Evolutionary conservation across 2,797 vertebrate species (phyloP), one percentile per base, ranked within the genome.

Genomic region (Loriculus beryllinus): DNA sequence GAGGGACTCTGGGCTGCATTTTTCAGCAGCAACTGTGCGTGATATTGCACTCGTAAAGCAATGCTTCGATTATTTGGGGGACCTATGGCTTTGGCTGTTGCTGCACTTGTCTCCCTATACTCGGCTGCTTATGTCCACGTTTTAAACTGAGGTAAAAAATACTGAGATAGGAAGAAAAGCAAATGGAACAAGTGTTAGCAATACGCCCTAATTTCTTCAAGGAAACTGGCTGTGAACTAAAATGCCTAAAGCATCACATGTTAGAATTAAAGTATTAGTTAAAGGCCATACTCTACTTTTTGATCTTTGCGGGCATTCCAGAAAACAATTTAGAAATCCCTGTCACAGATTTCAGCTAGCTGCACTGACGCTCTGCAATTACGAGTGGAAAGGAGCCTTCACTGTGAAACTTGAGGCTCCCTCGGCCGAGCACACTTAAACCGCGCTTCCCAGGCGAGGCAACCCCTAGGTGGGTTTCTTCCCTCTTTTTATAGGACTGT

Each of bases 201-300:
- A 21, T 40, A 82, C 42, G 91, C 59, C 87, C 96, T 62, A 70
- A 81, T 93, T 93, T 94, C 82, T 89, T 90, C 89, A 74, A 92
- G 89, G 91, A 91, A 54, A 68, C 35, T 71, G 79, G n/a, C 79
- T 78, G 85, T 75, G 79, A 94, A 88, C 68, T 20, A 35, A 80
- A 93, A 90, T 59, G 72, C 83, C 65, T 91, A 56, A 90, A 90
- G 57, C 48, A 93, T 78, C 72, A 86, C 83, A 69, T 14, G 20
- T 69, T 75, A 82, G 86, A 94, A 92, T 93, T 90, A 80, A 93
- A 89, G 72, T 42, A 71, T 77, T 70, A 94, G 65, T 78, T 92
- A 78, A 95, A 92, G 82, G 62, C 87, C 79, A 62, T 45, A 64
- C 69, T 88, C 82, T 65, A 81, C 52, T 94, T 76, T 87, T 86